Base-by-base conservation (phyloP, 2,113 vertebrate genomes). In the Bujurquina vittata region DNA sequence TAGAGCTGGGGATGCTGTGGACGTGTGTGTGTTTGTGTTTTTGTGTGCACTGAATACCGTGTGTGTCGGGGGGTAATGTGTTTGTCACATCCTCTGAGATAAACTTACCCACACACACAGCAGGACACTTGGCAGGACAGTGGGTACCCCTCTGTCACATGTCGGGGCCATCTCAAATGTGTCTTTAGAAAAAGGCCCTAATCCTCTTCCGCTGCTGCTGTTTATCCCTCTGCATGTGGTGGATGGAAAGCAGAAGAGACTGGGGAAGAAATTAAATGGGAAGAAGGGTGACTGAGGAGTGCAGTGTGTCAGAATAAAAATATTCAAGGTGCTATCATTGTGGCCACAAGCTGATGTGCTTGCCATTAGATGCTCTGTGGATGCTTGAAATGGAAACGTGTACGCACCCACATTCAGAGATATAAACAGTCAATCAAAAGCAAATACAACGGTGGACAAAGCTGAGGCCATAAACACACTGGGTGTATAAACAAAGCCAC, bases 191-290 rank as follows among this genome's bases (percentile, higher is more conserved):
- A 87, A 80, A 40, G 31, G 72, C 75, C 75, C 26, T 91, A 80
- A 92, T 93, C 90, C 82, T 91, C 80, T 89, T 89, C 77, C 76
- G 7, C 80, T 61, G 26, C 75, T 77, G 26, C 77, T 58, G 65
- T 86, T 83, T 75, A 80, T 86, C 77, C 84, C 55, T 56, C 56
- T 81, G 78, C 62, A 75, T 82, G 84, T 60, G 77, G 59, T 40
- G 43, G 58, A 73, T 67, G 56, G 79, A 49, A 18, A 76, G 54
- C 35, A 22, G 63, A 76, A 22, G 31, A 55, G 59, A 62, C 10
- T 2, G 77, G 22, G 17, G 61, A 40, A 29, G 22, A 59, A 62
- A 17, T n/a, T 26, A 67, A 63, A 59, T 17, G 22, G 33, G 37
- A 49, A 7, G 55, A 49, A 56, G 56, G 46, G 23, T 46, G 76